Conservation (phyloP, 1,140 invertebrate genomes). For the Centruroides vittatus region DNA sequence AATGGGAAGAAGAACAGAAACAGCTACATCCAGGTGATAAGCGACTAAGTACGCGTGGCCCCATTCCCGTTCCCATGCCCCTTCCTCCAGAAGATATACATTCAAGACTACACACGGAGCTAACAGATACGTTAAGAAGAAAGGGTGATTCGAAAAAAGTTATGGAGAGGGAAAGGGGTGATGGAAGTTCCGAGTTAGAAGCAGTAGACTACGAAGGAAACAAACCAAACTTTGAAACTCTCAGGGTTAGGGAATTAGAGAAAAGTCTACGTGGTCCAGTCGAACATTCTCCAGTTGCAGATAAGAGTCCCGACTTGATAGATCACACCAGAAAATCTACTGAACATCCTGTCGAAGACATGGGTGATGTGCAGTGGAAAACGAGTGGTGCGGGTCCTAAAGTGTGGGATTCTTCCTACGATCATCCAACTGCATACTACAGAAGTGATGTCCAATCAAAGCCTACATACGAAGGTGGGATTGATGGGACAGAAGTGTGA, state of each 20-base stretch:
- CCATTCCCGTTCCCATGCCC: slow-evolving; percentile 8
- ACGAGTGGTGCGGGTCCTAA: no score
- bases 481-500: no score
- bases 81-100: slow-evolving; percentile 8
- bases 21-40: not conserved
- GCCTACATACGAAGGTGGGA: no score
- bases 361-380: no score
- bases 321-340: no score
- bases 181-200: slow-evolving; percentile 16
- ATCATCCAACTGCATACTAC: no score
- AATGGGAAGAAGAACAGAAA: not conserved
- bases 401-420: no score
- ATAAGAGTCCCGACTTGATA: no score
- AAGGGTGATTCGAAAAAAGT: slow-evolving; percentile 4
- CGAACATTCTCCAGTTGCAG: not conserved
- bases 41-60: slow-evolving; percentile 9
- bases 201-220: slow-evolving; percentile 7
- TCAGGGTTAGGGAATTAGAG: slow-evolving; percentile 3
- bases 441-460: no score
- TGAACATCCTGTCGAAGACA: no score
- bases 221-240: slow-evolving; percentile 2
- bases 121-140: slow-evolving; percentile 10
- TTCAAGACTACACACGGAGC: slow-evolving; percentile 13
- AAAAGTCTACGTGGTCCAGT: not conserved
- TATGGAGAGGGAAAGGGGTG: slow-evolving; percentile 11